Percentiles rank a stretch among this genome's conserved stretches.
These are phyloP conservation scores for Pristionchus japonicus DNA, from an alignment of 2,888 invertebrate genomes.

Conservation along the genomic window DNA sequence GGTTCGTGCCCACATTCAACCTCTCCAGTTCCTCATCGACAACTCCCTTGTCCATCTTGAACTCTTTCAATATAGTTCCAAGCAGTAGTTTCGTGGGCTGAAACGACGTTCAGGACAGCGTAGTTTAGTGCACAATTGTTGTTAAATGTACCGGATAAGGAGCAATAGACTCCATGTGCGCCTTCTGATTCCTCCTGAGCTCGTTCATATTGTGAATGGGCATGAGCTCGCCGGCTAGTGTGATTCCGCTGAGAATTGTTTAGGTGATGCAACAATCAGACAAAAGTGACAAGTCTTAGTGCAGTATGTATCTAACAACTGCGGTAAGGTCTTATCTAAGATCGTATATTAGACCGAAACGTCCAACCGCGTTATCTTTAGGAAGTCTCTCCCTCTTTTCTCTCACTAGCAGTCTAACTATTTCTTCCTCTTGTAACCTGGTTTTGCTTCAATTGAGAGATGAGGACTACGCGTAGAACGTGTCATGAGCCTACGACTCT, in stretches of 20 bases:
- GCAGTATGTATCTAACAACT: too few relatives aligned
- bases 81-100: slow-evolving; percentile 11
- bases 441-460: too few relatives aligned
- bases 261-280: too few relatives aligned
- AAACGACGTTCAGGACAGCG: not conserved
- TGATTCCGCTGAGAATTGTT: not conserved
- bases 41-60: not conserved
- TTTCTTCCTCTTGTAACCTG: too few relatives aligned
- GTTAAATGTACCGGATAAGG: not conserved
- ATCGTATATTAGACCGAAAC: too few relatives aligned
- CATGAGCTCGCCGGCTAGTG: slow-evolving; percentile 17
- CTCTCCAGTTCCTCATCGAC: not conserved
- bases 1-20: not conserved
- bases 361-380: too few relatives aligned
- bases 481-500: too few relatives aligned
- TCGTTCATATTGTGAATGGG: not conserved
- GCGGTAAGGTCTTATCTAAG: too few relatives aligned
- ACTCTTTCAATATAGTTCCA: not conserved
- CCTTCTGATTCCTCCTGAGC: not conserved
- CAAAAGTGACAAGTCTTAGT: too few relatives aligned
- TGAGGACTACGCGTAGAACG: too few relatives aligned
- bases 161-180: not conserved
- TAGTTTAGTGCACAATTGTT: not conserved
- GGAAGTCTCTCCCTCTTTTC: too few relatives aligned
- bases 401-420: too few relatives aligned